These are phyloP conservation scores for Hoplias malabaricus DNA, from an alignment of 2,113 vertebrate genomes.

Conservation along the genomic window DNA sequence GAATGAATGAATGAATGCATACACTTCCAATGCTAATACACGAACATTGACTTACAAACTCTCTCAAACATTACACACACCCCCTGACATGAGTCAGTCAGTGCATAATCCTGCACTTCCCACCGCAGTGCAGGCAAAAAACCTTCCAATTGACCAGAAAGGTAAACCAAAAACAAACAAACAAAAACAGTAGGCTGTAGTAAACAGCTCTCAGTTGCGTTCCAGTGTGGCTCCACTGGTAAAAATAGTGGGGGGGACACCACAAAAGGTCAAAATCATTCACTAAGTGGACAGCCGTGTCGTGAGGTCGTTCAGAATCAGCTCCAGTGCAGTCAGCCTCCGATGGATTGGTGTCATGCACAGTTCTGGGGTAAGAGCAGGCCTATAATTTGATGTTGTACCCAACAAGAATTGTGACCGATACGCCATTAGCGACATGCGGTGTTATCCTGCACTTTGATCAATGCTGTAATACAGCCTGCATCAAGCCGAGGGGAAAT, in stretches of 20 bases:
- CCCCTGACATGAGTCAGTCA: no score
- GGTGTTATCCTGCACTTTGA: conserved; percentile 49
- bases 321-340: not conserved
- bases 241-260: not conserved
- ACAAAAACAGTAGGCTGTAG: no score
- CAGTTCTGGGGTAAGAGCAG: conserved; percentile 10
- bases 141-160: no score
- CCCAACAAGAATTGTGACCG: conserved; percentile 13
- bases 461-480: conserved; percentile 45
- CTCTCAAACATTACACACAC: no score
- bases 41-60: no score
- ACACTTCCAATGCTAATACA: no score
- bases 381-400: conserved; percentile 28
- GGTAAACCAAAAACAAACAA: no score
- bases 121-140: no score
- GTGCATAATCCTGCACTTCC: no score
- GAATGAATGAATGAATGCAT: no score
- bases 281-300: conserved; percentile 7
- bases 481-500: conserved; percentile 49
- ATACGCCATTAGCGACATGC: conserved; percentile 38
- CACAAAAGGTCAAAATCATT: not conserved
- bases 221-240: not conserved
- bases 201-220: no score
- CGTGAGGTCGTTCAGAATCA: conserved; percentile 8
- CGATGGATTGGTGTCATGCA: conserved; percentile 15